Percentiles rank a stretch among this genome's conserved stretches.
Evolutionary conservation across 2,113 vertebrate genomes (phyloP).

Genomic region (Empidonax traillii): DNA sequence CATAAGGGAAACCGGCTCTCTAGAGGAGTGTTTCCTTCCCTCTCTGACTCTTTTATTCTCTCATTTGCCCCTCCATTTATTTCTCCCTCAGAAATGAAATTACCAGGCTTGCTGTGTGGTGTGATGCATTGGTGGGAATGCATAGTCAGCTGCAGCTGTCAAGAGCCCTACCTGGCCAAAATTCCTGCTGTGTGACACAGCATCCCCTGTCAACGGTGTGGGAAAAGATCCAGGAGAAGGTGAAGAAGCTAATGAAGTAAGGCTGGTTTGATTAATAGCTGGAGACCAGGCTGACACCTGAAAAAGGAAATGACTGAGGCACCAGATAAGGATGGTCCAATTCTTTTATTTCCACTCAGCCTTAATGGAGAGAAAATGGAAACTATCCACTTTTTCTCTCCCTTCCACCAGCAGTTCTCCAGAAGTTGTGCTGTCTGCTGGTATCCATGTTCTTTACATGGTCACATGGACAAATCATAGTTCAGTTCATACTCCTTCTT

Average conservation of each 20-base stretch:
- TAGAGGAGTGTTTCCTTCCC: not conserved
- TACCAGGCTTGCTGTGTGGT: not conserved
- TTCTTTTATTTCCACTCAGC: not conserved
- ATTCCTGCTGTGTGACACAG: not conserved
- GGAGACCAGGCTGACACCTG: not conserved
- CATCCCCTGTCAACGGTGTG: not conserved
- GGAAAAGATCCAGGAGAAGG: not conserved
- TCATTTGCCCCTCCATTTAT: not conserved
- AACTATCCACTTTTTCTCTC: not conserved
- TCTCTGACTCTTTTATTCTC: not conserved
- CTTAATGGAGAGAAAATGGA: not conserved
- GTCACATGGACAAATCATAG: not conserved
- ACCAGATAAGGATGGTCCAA: not conserved
- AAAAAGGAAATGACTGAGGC: not conserved
- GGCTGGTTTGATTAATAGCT: not conserved
- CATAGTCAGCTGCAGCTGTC: not conserved
- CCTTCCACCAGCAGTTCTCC: not conserved
- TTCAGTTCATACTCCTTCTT: not conserved
- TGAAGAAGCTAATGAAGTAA: not conserved
- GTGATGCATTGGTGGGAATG: not conserved
- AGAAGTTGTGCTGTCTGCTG: not conserved
- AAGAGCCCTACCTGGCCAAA: not conserved
- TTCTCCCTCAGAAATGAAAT: not conserved
- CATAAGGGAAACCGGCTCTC: not conserved
- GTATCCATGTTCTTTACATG: not conserved